phyloP scores from a whole-genome alignment of 2,888 invertebrate species.

The Ophonus ardosiacus region DNA sequence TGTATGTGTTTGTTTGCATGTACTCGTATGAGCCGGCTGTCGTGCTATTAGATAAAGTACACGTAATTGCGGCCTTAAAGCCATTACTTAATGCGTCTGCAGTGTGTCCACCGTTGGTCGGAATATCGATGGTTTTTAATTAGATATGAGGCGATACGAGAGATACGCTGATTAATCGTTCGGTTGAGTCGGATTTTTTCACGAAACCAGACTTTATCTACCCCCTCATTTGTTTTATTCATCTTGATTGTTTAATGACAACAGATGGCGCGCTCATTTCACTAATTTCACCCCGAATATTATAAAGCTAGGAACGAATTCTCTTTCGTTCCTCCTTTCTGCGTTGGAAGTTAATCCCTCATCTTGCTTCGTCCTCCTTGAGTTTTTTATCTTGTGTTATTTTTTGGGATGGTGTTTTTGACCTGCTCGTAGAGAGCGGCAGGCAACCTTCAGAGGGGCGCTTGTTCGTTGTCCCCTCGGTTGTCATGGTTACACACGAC shows the following conservation, averaged over 20 bases:
- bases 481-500: constrained; percentile 72
- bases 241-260: constrained; percentile 50
- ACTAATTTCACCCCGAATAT: not conserved
- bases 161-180: constrained; percentile 59
- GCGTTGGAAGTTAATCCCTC: constrained; percentile 41
- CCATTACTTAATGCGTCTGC: constrained; percentile 62
- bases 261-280: constrained; percentile 33
- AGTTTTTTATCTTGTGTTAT: constrained; percentile 57
- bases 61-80: constrained; percentile 58
- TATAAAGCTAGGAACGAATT: too few relatives aligned
- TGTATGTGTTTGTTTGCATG: not conserved
- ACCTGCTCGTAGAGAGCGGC: constrained; percentile 17
- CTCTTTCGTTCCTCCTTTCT: too few relatives aligned
- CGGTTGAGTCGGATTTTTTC: constrained; percentile 59
- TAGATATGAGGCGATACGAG: constrained; percentile 59
- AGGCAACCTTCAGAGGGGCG: constrained; percentile 43
- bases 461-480: constrained; percentile 65
- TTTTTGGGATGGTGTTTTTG: constrained; percentile 62
- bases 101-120: not conserved
- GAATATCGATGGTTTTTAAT: constrained; percentile 64
- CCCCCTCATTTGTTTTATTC: constrained; percentile 41
- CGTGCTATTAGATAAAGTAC: constrained; percentile 57
- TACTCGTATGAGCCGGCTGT: not conserved
- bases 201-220: constrained; percentile 22
- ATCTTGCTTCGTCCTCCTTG: constrained; percentile 18